Base-by-base conservation (phyloP, 2,888 invertebrate species). In the Elegia similella region DNA sequence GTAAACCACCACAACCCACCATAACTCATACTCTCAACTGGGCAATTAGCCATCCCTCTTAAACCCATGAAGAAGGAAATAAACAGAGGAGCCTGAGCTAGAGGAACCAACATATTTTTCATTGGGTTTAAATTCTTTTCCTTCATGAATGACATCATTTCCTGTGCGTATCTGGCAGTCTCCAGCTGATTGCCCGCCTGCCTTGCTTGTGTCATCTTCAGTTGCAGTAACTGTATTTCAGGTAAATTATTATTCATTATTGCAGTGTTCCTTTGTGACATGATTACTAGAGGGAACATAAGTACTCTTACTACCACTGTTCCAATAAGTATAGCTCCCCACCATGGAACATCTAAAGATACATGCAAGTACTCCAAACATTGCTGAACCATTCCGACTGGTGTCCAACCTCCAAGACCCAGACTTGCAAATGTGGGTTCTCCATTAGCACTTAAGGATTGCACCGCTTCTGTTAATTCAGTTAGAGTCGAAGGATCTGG, bases 1-100 rank as follows among this genome's bases (percentile, higher is more conserved):
- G 93, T 90, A 80, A 99, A 98, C 99, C 99, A 99, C 70, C 93
- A 94, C 0, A 97, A 66, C 0, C 99, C 99, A 32, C 99, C 99
- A 0, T 94, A 92, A 63, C 94, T 93, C 93, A 99, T 93, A 76
- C 98, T 98, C 44, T 97, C 97, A 38, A 99, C 96, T 1, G 98
- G 99, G 32, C 95, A 93, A 73, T 95, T 95, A 0, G 98, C 95
- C 98, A 99, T 98, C 63, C 93, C 91, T 68, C 97, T 93, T 50
- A 99, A 84, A 0, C 95, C 97, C 87, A 97, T 93, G 78, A 98
- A 99, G 79, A 98, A 96, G 0, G 98, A 98, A 62, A 99, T 86
- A 80, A 99, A 99, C 13, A 99, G 87, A 0, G 98, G 98, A 56
- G 96, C 96, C 86, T 97, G 97, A 0, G 95, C 94, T 44, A 97